A percentile compares a stretch with the other conserved stretches of the same genome.
Conservation (phyloP, 2,888 invertebrate genomes). For the Drosophila infuscata region DNA sequence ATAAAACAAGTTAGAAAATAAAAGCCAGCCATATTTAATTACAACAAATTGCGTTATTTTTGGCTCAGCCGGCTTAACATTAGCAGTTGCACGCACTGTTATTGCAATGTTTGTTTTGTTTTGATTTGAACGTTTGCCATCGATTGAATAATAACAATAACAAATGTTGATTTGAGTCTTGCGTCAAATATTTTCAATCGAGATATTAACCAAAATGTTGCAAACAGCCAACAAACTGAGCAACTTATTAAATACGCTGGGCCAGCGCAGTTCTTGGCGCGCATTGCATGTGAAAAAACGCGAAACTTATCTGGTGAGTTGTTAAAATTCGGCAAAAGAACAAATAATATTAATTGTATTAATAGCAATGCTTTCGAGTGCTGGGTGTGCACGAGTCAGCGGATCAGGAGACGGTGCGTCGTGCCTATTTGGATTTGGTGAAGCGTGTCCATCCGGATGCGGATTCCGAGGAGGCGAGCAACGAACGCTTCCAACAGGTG, state of each 20-base stretch:
- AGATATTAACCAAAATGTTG: conserved; percentile 22
- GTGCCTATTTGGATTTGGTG: conserved; percentile 90
- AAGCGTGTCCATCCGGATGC: conserved; percentile 95
- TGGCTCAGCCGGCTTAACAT: not conserved
- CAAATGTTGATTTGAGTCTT: not conserved
- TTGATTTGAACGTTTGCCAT: conserved; percentile 25
- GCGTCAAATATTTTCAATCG: conserved; percentile 6
- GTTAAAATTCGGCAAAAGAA: too few species aligned
- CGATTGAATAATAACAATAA: conserved; percentile 46
- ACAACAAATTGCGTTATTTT: not conserved
- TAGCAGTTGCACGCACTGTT: not conserved
- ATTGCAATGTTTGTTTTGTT: conserved; percentile 1
- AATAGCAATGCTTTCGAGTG: conserved; percentile 88
- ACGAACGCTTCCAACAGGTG: conserved; percentile 90
- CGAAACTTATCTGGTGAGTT: conserved; percentile 60
- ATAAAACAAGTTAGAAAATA: not conserved
- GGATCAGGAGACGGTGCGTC: conserved; percentile 90
- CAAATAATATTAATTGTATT: not conserved
- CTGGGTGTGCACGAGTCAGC: conserved; percentile 89
- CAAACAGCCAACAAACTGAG: conserved; percentile 8
- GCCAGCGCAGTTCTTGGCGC: conserved; percentile 27
- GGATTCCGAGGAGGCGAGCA: conserved; percentile 89
- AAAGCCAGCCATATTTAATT: not conserved
- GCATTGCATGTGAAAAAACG: conserved; percentile 59
- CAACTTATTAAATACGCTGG: conserved; percentile 3